These are phyloP conservation scores for Dendrolimus kikuchii DNA, from an alignment of 1,140 invertebrate species.

Conservation along the genomic window DNA sequence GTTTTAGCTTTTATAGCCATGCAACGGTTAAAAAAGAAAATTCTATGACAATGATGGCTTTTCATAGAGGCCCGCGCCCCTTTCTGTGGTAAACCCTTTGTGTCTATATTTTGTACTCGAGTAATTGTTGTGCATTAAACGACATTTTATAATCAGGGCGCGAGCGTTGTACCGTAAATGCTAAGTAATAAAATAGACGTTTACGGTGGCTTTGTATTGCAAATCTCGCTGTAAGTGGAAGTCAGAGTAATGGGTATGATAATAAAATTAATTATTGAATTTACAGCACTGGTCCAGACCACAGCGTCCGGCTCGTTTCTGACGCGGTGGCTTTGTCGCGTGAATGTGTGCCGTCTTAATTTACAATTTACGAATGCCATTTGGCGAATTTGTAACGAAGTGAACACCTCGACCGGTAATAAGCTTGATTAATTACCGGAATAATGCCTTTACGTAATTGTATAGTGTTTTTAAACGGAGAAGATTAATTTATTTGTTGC, in stretches of 20 bases:
- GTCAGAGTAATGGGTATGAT: slow-evolving; percentile 37
- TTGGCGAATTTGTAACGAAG: slow-evolving; percentile 17
- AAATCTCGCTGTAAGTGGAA: slow-evolving; percentile 53
- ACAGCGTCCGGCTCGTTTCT: slow-evolving; percentile 19
- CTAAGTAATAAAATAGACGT: slow-evolving; percentile 53
- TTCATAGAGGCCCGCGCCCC: slow-evolving; percentile 39
- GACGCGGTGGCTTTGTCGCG: slow-evolving; percentile 33
- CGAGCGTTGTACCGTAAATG: slow-evolving; percentile 37
- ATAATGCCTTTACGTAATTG: too few relatives aligned
- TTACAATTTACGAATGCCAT: slow-evolving; percentile 31
- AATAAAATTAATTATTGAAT: slow-evolving; percentile 61
- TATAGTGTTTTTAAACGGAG: too few relatives aligned
- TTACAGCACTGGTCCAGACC: slow-evolving; percentile 26
- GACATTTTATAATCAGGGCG: slow-evolving; percentile 30
- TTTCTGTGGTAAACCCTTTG: slow-evolving; percentile 29
- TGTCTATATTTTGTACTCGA: slow-evolving; percentile 38
- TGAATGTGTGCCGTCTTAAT: slow-evolving; percentile 43
- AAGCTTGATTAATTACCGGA: slow-evolving; percentile 4
- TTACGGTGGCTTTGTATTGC: slow-evolving; percentile 44
- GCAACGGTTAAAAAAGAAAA: slow-evolving; percentile 41
- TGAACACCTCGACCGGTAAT: slow-evolving; percentile 17
- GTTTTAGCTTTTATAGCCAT: slow-evolving; percentile 49
- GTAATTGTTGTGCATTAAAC: slow-evolving; percentile 50
- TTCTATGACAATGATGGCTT: slow-evolving; percentile 57
- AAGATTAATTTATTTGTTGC: too few relatives aligned